Evolutionary conservation across 2,888 invertebrate genomes (phyloP).

Genomic region (Deilephila porcellus): DNA sequence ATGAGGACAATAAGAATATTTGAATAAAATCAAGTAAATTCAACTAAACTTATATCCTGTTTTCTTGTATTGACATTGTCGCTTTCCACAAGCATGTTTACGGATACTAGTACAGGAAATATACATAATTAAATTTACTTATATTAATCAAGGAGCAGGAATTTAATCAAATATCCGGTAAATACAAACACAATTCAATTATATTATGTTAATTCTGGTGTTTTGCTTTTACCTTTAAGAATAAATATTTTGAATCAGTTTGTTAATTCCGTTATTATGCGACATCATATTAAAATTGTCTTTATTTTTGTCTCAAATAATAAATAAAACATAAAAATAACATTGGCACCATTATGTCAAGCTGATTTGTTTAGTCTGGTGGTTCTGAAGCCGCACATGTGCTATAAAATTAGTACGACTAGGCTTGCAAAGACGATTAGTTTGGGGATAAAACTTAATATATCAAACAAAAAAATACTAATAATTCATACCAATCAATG

Average conservation of each 20-base stretch:
- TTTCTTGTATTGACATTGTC: too few relatives aligned
- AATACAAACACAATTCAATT: not conserved
- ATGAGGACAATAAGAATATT: too few relatives aligned
- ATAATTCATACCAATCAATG: not conserved
- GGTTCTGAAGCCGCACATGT: not conserved
- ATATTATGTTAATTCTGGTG: not conserved
- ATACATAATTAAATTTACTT: not conserved
- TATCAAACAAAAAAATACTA: not conserved
- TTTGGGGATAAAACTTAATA: not conserved
- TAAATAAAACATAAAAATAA: not conserved
- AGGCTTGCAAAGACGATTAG: not conserved
- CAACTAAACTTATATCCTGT: too few relatives aligned
- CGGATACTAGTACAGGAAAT: too few relatives aligned
- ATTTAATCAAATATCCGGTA: not conserved
- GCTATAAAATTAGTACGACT: not conserved
- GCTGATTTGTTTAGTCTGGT: slow-evolving; percentile 1
- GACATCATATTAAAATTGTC: too few relatives aligned
- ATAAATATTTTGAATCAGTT: not conserved
- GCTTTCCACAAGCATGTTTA: too few relatives aligned
- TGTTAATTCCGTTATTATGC: too few relatives aligned
- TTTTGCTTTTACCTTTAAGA: not conserved
- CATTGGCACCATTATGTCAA: not conserved
- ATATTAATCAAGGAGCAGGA: not conserved
- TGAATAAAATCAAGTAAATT: too few relatives aligned
- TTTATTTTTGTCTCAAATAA: too few relatives aligned